Base-by-base conservation (phyloP, 2,888 invertebrate genomes). In the Chrysolina oricalcia region DNA sequence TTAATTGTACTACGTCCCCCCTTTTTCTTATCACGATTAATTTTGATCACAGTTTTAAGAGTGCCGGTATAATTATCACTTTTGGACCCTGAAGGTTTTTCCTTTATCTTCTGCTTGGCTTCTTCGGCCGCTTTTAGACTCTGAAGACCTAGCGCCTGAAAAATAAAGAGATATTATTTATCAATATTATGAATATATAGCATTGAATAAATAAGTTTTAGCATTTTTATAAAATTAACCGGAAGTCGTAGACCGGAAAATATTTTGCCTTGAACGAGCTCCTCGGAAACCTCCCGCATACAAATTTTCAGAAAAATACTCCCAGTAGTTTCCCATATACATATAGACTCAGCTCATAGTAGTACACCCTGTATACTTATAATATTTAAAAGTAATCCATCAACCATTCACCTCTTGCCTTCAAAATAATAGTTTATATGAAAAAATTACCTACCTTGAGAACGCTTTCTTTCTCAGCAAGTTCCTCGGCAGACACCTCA, bases 21-120 rank as follows among this genome's bases (percentile, higher is more conserved):
- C 84, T 93, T 93, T 87, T 94, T 94, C 83, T 93, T 92, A 87
- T 86, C 86, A 78, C 93, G 91, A 86, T 93, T 93, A 79, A 96
- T 89, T 88, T 96, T 95, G 83, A 96, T 96, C 83, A 96, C 94
- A 82, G 96, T 95, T 87, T 96, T 96, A 79, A 96, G 87, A 0
- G 95, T 96, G 50, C 96, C 96, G 2, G 95, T 95, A 84, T 94
- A 95, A 82, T 91, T 83, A 50, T 86, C 86, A 69, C 75, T 81
- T 75, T 80, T 84, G 48, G 78, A 67, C 68, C 80, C 80, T 19
- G 73, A 59, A 21, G 77, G 72, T 75, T 83, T 83, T 56, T 83
- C 83, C 72, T 85, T 85, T 56, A 80, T 79, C 56, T 81, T 85
- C 64, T 79, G 70, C 63, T 92, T 92, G 2, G 92, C 92, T 83